Base-by-base conservation (phyloP, 92 coral and sea anemone species). In the Pocillopora grandis region DNA sequence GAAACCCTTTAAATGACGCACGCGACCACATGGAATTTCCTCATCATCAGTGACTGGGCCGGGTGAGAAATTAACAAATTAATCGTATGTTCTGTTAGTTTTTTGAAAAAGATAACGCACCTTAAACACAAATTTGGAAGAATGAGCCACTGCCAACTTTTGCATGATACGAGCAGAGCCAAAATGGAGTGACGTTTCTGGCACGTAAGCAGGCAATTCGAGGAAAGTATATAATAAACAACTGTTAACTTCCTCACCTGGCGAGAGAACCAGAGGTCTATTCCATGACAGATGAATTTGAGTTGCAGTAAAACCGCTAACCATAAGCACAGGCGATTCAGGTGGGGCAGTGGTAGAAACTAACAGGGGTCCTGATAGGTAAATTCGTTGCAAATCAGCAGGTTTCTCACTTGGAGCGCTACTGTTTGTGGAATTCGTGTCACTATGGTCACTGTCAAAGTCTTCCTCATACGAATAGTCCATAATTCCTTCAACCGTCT, bases 271-370 rank as follows among this genome's bases (percentile, higher is more conserved):
- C 27, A 85, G 63, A 27, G 94, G 97, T 82, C 67, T 80, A 78
- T 84, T 83, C 97, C 97, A 93, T 49, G 84, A 83, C 49, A 93
- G 82, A 12, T 84, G 89, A 33, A 91, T 86, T 87, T 91, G 97
- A 0, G 94, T 83, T 12, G 90, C 81, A 21, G 92, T 81, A 19
- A 93, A 58, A 66, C 88, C 94, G 55, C 91, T 91, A 23, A 93
- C 82, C 79, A 91, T 58, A 31, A 93, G 70, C 49, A 84, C 91
- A 19, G 97, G 97, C 10, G 77, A 76, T 72, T 92, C 97, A 68
- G 94, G 94, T 62, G 86, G 89, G 58, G 94, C 94, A n/a, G 87
- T 63, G 31, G 97, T 93, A 42, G 90, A 81, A 31, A 71, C 91
- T 58, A 83, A 79, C 5, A 93, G 77, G 56, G 97, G 77, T 77